Evolutionary conservation across 2,113 vertebrate species (phyloP), one percentile per base, ranked within the genome.

Genomic region (Apeltes quadracus): DNA sequence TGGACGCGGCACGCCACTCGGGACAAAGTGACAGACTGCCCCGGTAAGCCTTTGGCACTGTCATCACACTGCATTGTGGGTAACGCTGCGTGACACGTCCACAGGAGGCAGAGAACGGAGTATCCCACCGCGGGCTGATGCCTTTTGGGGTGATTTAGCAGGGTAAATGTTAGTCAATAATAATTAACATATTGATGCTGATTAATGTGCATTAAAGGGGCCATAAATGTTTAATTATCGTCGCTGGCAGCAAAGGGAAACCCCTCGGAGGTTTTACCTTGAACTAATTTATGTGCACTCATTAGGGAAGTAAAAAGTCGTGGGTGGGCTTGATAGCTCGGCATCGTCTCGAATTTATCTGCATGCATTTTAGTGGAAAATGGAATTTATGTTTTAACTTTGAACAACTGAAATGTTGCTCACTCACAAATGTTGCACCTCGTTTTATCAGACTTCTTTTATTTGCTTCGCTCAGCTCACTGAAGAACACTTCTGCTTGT

Each of bases 1-100:
- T 22, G 69, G 79, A 75, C 66, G 8, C 29, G 44, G 10, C 50
- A 8, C 57, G 11, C 73, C 78, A 69, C 10, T 32, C 3, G 68
- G 87, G 82, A 77, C 82, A 53, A 64, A 84, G 87, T 69, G 89
- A 91, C 90, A 92, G 88, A 92, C 88, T 89, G 87, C 27, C 82
- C 85, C 25, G 54, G 83, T 83, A 76, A 82, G 90, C 88, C 78
- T 73, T 81, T 89, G 90, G 90, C 89, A 75, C 65, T 34, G 81
- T 55, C 50, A 15, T 68, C 85, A 75, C 55, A 4, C 46, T 72
- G 88, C 88, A 86, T 85, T 86, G 82, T 90, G 90, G 78, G 86
- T 87, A 84, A 83, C 80, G 2, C 86, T 15, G 20, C 83, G 38
- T 55, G 83, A 84, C 50, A 13, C 12, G 55, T 74, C 85, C 65